Evolutionary conservation across 2,113 vertebrate genomes (phyloP).

Genomic region (Prinia subflava): DNA sequence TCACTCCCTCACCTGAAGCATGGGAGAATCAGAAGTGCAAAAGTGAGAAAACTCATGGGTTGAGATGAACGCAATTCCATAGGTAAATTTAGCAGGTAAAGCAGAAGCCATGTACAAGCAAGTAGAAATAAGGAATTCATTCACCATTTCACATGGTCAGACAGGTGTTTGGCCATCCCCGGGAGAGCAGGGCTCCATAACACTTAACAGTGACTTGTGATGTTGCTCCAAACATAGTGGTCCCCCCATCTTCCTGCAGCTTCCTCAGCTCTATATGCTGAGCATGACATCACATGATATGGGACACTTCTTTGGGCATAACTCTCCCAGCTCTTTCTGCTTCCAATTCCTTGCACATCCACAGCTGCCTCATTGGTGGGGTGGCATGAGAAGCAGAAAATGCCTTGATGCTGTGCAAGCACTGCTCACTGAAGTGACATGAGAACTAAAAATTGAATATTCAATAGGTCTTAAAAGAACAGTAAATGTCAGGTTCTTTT

Average conservation of each 20-base stretch:
- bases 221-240: neutral
- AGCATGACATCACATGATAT: neutral
- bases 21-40: neutral
- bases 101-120: neutral
- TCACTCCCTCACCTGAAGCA: neutral
- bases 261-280: neutral
- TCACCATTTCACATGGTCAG: neutral
- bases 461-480: neutral
- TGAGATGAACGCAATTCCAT: neutral
- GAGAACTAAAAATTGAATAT: neutral
- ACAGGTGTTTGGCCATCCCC: neutral
- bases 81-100: neutral
- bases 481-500: neutral
- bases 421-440: neutral
- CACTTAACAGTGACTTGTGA: accelerated
- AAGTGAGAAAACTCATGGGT: neutral
- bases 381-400: neutral
- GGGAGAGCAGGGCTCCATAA: neutral
- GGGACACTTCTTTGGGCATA: too few relatives aligned
- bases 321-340: accelerated
- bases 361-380: neutral
- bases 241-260: neutral
- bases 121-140: neutral
- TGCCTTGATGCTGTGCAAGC: neutral
- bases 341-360: neutral